These are phyloP conservation scores for Emmelina monodactyla DNA, from an alignment of 2,888 invertebrate genomes.

Conservation along the genomic window DNA sequence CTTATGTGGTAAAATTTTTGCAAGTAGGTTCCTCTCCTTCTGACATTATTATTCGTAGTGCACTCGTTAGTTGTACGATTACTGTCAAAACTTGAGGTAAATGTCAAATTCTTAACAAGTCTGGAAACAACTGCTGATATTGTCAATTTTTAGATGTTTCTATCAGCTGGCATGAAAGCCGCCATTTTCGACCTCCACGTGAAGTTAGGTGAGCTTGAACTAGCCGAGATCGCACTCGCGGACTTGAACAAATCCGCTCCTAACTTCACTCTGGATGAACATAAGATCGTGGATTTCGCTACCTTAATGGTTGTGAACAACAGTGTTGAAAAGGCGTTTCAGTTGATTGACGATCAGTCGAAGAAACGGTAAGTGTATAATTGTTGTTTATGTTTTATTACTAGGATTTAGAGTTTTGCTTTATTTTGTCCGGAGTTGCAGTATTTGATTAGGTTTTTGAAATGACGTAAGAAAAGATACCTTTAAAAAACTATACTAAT, in stretches of 20 bases:
- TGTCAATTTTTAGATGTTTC: conserved; percentile 37
- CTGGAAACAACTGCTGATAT: background rate
- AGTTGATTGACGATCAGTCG: conserved; percentile 58
- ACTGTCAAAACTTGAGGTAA: too few species aligned
- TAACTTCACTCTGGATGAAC: conserved; percentile 69
- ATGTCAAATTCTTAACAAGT: background rate
- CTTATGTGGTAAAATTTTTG: too few species aligned
- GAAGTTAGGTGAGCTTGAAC: conserved; percentile 57
- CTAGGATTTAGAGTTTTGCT: too few species aligned
- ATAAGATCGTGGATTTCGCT: conserved; percentile 71
- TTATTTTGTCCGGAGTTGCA: too few species aligned
- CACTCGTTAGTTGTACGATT: too few species aligned
- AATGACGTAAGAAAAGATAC: too few species aligned
- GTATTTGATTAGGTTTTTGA: too few species aligned
- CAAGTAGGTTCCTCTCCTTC: too few species aligned
- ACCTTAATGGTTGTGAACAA: conserved; percentile 62
- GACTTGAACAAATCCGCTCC: conserved; percentile 60
- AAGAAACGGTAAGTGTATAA: conserved; percentile 37
- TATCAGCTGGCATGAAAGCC: conserved; percentile 73
- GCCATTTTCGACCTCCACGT: conserved; percentile 69
- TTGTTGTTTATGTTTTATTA: too few species aligned
- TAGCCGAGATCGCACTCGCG: conserved; percentile 57
- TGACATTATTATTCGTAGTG: too few species aligned
- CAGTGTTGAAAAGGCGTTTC: conserved; percentile 43
- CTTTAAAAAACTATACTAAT: too few species aligned